A percentile compares a stretch with the other conserved stretches of the same genome.
Evolutionary conservation across 2,888 invertebrate genomes (phyloP).

Genomic region (Yponomeuta evonymella): DNA sequence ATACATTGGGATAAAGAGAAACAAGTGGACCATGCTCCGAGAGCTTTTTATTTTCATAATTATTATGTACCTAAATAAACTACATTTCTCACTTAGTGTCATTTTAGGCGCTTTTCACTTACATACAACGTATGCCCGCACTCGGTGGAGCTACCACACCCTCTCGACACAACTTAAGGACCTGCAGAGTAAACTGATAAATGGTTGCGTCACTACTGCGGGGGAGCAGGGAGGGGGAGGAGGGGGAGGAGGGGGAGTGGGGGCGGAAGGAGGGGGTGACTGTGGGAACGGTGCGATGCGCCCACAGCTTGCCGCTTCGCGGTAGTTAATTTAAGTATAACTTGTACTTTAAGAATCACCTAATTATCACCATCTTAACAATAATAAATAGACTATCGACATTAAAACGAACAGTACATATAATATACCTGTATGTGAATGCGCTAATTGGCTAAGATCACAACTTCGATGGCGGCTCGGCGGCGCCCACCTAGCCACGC

Average conservation of each 20-base stretch:
- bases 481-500: background rate
- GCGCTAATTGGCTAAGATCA: slow-evolving; percentile 14
- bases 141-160: background rate
- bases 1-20: background rate
- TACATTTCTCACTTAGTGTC: background rate
- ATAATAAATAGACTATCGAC: slow-evolving; percentile 53
- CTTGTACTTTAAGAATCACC: slow-evolving; percentile 55
- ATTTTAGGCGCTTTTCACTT: background rate
- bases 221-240: background rate
- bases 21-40: background rate
- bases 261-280: background rate
- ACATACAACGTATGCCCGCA: background rate
- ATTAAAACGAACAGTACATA: slow-evolving; percentile 25
- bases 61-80: background rate
- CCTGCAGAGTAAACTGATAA: background rate
- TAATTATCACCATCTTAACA: slow-evolving; percentile 26
- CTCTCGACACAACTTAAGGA: background rate
- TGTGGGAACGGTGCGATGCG: background rate
- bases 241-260: background rate
- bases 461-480: slow-evolving; percentile 8
- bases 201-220: background rate
- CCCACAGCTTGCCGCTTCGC: background rate
- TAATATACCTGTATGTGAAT: background rate
- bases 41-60: background rate
- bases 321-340: slow-evolving; percentile 12